These are phyloP conservation scores for Agrypnia vestita DNA, from an alignment of 1,140 invertebrate species.

Conservation along the genomic window DNA sequence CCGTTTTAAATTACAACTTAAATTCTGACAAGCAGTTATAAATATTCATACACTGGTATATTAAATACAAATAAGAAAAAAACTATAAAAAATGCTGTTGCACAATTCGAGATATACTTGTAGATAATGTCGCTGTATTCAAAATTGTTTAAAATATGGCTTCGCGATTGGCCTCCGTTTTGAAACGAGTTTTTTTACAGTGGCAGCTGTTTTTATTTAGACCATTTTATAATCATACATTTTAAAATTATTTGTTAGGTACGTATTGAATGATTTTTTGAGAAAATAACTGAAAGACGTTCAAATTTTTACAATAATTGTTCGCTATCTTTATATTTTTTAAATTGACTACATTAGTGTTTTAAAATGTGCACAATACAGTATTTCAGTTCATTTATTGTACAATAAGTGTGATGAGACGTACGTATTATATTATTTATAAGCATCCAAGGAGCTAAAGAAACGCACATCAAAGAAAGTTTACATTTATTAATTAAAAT, in stretches of 20 bases:
- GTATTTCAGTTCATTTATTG: no score
- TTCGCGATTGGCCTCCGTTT: conserved; percentile 16
- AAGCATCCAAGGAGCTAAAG: no score
- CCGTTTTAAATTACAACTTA: conserved; percentile 18
- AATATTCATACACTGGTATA: conserved; percentile 3
- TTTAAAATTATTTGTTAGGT: neutral
- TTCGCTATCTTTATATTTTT: no score
- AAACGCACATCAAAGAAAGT: no score
- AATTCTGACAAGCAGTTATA: conserved; percentile 23
- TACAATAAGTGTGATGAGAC: no score
- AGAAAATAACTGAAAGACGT: neutral
- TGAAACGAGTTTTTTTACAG: conserved; percentile 1
- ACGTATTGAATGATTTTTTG: neutral
- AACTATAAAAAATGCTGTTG: neutral
- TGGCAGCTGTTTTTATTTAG: neutral
- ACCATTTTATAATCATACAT: neutral
- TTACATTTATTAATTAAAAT: no score
- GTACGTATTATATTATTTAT: no score
- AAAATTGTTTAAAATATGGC: conserved; percentile 16
- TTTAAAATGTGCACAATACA: no score
- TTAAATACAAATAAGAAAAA: neutral
- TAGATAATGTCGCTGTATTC: neutral
- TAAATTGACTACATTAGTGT: no score
- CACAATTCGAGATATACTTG: conserved; percentile 15
- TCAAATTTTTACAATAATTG: no score